Conservation (phyloP, 2,113 vertebrate genomes). For the Dromaius novaehollandiae region DNA sequence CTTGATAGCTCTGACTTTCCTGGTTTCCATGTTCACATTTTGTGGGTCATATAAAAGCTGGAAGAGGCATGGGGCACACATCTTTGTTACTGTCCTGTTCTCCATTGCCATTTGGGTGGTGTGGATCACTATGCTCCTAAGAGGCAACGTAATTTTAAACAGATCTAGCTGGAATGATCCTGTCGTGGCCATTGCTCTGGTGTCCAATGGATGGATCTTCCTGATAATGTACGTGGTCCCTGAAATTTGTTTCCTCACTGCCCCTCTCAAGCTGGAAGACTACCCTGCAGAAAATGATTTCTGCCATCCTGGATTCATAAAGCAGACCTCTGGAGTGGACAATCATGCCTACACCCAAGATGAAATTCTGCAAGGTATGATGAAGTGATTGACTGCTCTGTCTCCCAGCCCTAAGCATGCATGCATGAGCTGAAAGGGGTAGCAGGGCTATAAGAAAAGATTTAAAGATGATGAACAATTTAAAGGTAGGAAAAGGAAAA, state of each 20-base stretch:
- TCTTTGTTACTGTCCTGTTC: conserved; percentile 81
- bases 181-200: conserved; percentile 82
- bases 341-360: conserved; percentile 78
- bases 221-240: conserved; percentile 82
- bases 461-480: neutral
- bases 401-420: neutral
- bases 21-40: conserved; percentile 74
- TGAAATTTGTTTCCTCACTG: conserved; percentile 82
- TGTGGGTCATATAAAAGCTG: conserved; percentile 74
- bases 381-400: neutral
- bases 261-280: conserved; percentile 66
- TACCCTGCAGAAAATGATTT: conserved; percentile 71
- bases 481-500: neutral
- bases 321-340: conserved; percentile 73
- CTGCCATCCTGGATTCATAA: conserved; percentile 74
- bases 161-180: conserved; percentile 83
- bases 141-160: conserved; percentile 61
- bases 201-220: conserved; percentile 89
- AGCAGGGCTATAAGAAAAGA: neutral
- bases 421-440: neutral
- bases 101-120: conserved; percentile 85
- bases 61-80: conserved; percentile 76
- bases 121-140: conserved; percentile 86
- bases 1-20: conserved; percentile 79
- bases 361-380: conserved; percentile 72